These are phyloP conservation scores for Drosophila lini DNA, from an alignment of 1,140 invertebrate species.

Conservation along the genomic window DNA sequence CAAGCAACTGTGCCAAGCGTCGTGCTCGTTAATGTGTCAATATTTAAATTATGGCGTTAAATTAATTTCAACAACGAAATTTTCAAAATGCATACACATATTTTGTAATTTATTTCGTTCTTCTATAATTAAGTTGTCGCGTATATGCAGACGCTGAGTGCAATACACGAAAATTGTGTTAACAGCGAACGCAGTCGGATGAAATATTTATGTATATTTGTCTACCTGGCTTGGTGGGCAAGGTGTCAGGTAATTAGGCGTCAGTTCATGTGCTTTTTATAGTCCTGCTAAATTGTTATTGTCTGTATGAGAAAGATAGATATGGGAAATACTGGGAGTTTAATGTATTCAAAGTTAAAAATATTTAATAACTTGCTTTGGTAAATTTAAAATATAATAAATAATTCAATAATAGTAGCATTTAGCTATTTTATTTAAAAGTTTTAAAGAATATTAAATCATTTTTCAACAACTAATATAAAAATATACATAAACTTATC, in stretches of 20 bases:
- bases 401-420: not conserved
- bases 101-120: conserved; percentile 34
- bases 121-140: conserved; percentile 39
- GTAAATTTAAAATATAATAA: not conserved
- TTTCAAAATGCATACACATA: conserved; percentile 26
- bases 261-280: conserved; percentile 7
- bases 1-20: conserved; percentile 48
- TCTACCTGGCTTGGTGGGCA: conserved; percentile 6
- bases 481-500: not conserved
- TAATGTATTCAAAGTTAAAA: not conserved
- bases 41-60: conserved; percentile 60
- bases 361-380: not conserved
- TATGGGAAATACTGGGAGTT: not conserved
- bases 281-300: conserved; percentile 8
- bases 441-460: not conserved
- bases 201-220: conserved; percentile 13
- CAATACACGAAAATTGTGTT: conserved; percentile 66
- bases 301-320: not conserved
- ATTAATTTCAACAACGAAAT: conserved; percentile 43
- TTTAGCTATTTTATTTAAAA: not conserved
- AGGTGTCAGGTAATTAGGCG: conserved; percentile 23
- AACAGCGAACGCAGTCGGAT: conserved; percentile 15
- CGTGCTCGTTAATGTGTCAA: conserved; percentile 65
- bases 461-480: not conserved
- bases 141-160: conserved; percentile 55